These are phyloP conservation scores for Nymphalis c-album DNA, from an alignment of 2,888 invertebrate species.

Conservation along the genomic window DNA sequence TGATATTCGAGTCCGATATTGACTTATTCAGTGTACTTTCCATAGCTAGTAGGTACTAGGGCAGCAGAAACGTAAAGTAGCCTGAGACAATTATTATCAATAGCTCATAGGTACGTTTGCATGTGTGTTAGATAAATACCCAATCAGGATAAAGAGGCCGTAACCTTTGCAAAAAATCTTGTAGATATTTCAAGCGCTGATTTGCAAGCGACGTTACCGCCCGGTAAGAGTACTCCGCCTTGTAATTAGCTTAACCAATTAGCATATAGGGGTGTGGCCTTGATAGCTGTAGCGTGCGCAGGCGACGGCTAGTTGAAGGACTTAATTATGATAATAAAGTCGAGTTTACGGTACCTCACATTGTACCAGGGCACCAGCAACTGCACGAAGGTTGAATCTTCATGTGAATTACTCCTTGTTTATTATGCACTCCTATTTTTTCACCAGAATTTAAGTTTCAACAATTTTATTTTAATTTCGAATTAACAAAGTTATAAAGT, in stretches of 20 bases:
- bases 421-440: slow-evolving; percentile 2
- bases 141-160: too few relatives aligned
- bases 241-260: slow-evolving; percentile 2
- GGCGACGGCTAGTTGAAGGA: slow-evolving; percentile 2
- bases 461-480: slow-evolving; percentile 3
- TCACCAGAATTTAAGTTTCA: slow-evolving; percentile 2
- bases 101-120: too few relatives aligned
- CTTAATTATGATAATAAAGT: slow-evolving; percentile 1
- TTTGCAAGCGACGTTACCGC: neutral
- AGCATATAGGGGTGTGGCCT: slow-evolving; percentile 3
- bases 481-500: slow-evolving; percentile 1
- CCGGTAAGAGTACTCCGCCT: slow-evolving; percentile 1
- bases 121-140: too few relatives aligned
- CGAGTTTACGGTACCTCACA: slow-evolving; percentile 1
- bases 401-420: slow-evolving; percentile 2
- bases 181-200: neutral
- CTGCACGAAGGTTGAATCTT: slow-evolving; percentile 2
- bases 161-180: neutral
- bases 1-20: slow-evolving; percentile 2
- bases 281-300: slow-evolving; percentile 1
- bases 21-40: slow-evolving; percentile 5
- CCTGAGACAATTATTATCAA: slow-evolving; percentile 3
- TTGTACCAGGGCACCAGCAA: slow-evolving; percentile 2
- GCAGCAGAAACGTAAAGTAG: slow-evolving; percentile 3
- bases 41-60: neutral